A percentile compares a stretch with the other conserved stretches of the same genome.
These are phyloP conservation scores for Liposcelis brunnea DNA, from an alignment of 2,888 invertebrate species.

Conservation along the genomic window DNA sequence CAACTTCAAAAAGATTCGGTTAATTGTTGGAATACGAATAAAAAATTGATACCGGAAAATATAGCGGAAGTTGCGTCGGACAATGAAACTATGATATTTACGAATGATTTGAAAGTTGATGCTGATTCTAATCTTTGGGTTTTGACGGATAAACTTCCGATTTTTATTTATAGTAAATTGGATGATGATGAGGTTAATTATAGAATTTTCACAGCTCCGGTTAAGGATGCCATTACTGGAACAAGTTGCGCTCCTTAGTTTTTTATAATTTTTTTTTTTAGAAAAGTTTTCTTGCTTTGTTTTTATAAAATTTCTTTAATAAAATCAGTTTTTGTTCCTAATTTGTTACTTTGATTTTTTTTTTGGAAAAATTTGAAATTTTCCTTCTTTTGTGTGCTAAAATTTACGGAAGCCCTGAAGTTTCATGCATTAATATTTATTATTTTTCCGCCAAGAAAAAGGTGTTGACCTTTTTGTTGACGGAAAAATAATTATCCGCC, in stretches of 20 bases:
- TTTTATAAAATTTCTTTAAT: no score
- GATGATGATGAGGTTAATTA: conserved; percentile 51
- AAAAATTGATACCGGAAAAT: conserved; percentile 44
- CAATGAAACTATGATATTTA: conserved; percentile 49
- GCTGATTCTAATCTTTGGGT: conserved; percentile 55
- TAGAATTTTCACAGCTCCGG: conserved; percentile 48
- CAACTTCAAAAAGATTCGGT: conserved; percentile 59
- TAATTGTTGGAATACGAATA: conserved; percentile 63
- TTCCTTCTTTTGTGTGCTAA: no score
- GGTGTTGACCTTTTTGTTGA: no score
- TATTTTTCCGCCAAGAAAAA: no score
- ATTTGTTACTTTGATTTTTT: no score
- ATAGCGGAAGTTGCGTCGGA: conserved; percentile 44
- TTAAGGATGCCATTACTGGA: conserved; percentile 41
- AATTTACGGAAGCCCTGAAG: no score
- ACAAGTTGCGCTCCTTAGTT: conserved; percentile 50
- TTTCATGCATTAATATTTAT: no score
- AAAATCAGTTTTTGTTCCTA: no score
- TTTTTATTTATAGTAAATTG: conserved; percentile 48
- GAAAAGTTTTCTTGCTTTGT: background rate
- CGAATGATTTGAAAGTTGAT: conserved; percentile 65
- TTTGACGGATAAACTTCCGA: conserved; percentile 54
- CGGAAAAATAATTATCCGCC: no score
- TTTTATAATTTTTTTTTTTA: conserved; percentile 14
- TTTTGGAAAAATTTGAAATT: no score